Evolutionary conservation across 2,888 invertebrate genomes (phyloP).

Genomic region (Aleiodes alternator): DNA sequence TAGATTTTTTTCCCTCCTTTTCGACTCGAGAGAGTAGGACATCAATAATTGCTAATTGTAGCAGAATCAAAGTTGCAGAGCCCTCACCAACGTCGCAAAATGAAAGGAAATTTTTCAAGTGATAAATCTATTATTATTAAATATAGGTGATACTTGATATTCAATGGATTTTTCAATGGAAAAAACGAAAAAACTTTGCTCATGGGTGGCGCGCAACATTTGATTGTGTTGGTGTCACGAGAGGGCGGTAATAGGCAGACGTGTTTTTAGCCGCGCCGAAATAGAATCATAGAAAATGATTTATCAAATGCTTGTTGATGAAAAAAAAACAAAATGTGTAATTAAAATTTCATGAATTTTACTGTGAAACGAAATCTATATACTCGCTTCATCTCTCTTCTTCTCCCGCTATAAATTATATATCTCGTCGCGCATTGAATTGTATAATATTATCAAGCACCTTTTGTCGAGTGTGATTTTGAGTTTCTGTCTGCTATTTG

Average conservation of each 20-base stretch:
- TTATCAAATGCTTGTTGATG: slow-evolving; percentile 49
- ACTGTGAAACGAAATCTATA: not conserved
- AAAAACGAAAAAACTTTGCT: too few relatives aligned
- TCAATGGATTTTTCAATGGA: not conserved
- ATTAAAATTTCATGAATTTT: not conserved
- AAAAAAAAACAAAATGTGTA: slow-evolving; percentile 57
- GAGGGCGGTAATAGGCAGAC: slow-evolving; percentile 63
- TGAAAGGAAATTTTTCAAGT: too few relatives aligned
- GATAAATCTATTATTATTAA: not conserved
- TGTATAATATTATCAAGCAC: not conserved
- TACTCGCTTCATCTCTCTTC: not conserved
- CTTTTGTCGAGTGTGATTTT: slow-evolving; percentile 20
- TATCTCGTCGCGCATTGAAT: not conserved
- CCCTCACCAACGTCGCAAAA: too few relatives aligned
- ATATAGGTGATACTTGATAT: too few relatives aligned
- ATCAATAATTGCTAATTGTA: too few relatives aligned
- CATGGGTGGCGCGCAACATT: slow-evolving; percentile 42
- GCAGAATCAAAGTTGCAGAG: too few relatives aligned
- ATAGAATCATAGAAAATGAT: too few relatives aligned
- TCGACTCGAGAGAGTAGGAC: too few relatives aligned
- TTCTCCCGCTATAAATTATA: too few relatives aligned
- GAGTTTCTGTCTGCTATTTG: slow-evolving; percentile 41
- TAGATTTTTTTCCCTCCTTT: too few relatives aligned
- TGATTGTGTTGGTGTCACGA: slow-evolving; percentile 56
- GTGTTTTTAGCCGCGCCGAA: slow-evolving; percentile 67